phyloP scores from a whole-genome alignment of 2,888 invertebrate genomes.

The Gandaritis pyraliata region DNA sequence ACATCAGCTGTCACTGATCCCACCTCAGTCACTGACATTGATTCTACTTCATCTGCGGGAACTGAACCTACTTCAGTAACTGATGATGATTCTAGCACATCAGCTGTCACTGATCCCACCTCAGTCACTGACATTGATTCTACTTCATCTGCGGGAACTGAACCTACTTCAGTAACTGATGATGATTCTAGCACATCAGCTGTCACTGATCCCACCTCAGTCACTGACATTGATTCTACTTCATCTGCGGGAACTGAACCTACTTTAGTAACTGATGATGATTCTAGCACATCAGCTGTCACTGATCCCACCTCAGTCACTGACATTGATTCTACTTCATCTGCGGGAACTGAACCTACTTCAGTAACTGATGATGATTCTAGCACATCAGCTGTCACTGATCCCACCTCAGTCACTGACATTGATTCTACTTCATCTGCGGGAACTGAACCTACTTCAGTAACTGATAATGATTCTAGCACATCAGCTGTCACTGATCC shows the following conservation, averaged over 20 bases:
- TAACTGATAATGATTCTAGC: neutral
- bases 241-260: neutral
- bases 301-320: neutral
- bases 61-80: neutral
- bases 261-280: neutral
- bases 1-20: neutral
- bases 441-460: neutral
- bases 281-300: neutral
- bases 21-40: neutral
- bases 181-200: neutral
- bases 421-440: neutral
- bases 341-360: neutral
- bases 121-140: neutral
- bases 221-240: neutral
- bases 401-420: neutral
- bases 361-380: neutral
- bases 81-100: neutral
- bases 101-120: neutral
- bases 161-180: slow-evolving; percentile 1
- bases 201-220: neutral
- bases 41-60: neutral
- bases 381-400: neutral
- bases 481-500: neutral
- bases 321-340: neutral
- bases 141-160: neutral